Evolutionary conservation across 2,113 vertebrate genomes (phyloP).

Genomic region (Thunnus maccoyii): DNA sequence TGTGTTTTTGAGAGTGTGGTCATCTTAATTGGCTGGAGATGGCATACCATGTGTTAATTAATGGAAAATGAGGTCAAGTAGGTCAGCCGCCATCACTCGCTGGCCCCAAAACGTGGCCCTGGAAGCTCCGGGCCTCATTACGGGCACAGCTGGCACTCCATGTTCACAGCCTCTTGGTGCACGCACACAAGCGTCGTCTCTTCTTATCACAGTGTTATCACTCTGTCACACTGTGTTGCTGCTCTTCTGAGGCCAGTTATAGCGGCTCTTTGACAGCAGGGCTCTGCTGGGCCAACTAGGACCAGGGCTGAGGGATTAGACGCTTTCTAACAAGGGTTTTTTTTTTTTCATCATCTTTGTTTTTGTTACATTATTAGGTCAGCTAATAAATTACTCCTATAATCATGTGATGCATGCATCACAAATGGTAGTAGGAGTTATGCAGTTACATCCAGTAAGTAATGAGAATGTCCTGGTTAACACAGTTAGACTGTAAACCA

Average conservation of each 20-base stretch:
- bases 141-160: constrained; percentile 53
- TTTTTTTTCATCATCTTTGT: background rate
- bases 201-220: constrained; percentile 48
- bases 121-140: constrained; percentile 62
- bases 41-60: constrained; percentile 77
- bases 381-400: constrained; percentile 27
- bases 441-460: constrained; percentile 1
- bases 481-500: constrained; percentile 10
- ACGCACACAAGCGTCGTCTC: constrained; percentile 1
- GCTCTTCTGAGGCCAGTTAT: constrained; percentile 40
- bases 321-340: background rate
- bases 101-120: constrained; percentile 37
- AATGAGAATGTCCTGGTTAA: constrained; percentile 41
- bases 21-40: constrained; percentile 83
- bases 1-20: constrained; percentile 73
- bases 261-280: constrained; percentile 7
- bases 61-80: constrained; percentile 80
- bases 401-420: constrained; percentile 22
- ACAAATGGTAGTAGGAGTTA: constrained; percentile 3
- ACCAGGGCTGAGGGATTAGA: constrained; percentile 11
- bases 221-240: constrained; percentile 31
- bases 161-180: constrained; percentile 38
- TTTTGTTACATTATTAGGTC: constrained; percentile 30
- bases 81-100: constrained; percentile 54
- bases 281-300: constrained; percentile 2